phyloP scores from a whole-genome alignment of 2,113 vertebrate species.

The Thinocorus orbignyianus region DNA sequence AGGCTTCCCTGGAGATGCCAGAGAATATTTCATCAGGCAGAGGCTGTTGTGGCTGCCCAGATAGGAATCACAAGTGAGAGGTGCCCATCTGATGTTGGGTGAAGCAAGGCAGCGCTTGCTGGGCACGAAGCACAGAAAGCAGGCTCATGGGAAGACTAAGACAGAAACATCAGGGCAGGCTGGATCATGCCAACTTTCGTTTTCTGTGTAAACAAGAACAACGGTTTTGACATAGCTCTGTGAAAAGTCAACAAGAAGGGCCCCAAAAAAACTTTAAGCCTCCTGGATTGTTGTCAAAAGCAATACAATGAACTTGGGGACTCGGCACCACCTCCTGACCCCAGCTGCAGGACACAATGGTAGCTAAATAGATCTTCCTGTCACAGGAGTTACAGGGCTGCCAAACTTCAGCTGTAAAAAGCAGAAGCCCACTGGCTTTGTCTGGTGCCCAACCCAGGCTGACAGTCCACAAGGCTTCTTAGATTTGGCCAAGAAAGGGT shows the following conservation, averaged over 20 bases:
- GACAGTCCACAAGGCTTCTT: neutral
- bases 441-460: neutral
- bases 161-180: neutral
- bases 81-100: neutral
- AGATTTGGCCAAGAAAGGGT: neutral
- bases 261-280: neutral
- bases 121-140: neutral
- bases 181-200: neutral
- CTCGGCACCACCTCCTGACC: neutral
- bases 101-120: neutral
- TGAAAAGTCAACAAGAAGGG: slow-evolving; percentile 20
- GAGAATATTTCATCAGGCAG: neutral
- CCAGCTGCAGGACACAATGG: neutral
- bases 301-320: neutral
- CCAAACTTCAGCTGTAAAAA: neutral
- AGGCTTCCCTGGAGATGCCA: neutral
- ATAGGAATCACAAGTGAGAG: neutral
- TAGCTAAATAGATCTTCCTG: neutral
- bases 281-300: neutral
- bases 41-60: neutral
- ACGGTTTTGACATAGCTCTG: slow-evolving; percentile 4
- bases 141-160: neutral
- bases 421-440: neutral
- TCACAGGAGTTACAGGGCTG: neutral
- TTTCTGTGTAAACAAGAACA: slow-evolving; percentile 8